phyloP scores from a whole-genome alignment of 2,888 invertebrate genomes.

The Dasypogon diadema region DNA sequence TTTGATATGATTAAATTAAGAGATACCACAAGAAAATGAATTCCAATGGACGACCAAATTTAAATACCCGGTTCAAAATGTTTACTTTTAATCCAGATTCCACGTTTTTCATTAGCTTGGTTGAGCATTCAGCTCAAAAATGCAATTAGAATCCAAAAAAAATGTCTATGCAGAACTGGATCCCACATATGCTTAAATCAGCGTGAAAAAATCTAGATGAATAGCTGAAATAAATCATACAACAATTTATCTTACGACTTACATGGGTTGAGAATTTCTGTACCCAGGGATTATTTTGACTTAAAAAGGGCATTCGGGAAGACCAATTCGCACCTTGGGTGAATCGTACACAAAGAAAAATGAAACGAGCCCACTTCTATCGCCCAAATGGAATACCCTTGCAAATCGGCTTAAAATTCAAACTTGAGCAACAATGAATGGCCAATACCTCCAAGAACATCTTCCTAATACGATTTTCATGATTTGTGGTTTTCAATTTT shows the following conservation, averaged over 20 bases:
- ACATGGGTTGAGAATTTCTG: neutral
- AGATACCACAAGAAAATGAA: too few species aligned
- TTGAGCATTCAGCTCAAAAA: too few species aligned
- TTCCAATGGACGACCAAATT: too few species aligned
- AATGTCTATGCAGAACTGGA: neutral
- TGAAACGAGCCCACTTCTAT: neutral
- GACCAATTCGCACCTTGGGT: constrained; percentile 21
- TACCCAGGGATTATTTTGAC: neutral
- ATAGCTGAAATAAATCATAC: neutral
- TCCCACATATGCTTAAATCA: neutral
- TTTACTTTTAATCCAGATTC: too few species aligned
- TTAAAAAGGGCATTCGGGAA: neutral
- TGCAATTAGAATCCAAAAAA: too few species aligned
- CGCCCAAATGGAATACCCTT: constrained; percentile 31
- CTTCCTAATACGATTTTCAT: constrained; percentile 51
- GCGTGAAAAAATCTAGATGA: neutral
- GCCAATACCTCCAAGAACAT: constrained; percentile 21
- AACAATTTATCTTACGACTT: neutral
- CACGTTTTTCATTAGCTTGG: too few species aligned
- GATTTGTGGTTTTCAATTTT: constrained; percentile 53
- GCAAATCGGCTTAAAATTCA: constrained; percentile 47
- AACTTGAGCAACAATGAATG: constrained; percentile 39
- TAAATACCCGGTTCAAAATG: too few species aligned
- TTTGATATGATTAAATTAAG: too few species aligned
- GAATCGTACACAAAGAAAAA: constrained; percentile 9